Evolutionary conservation across 1,140 invertebrate genomes (phyloP), one percentile per base, ranked within the genome.

Genomic region (Halesus radiatus): DNA sequence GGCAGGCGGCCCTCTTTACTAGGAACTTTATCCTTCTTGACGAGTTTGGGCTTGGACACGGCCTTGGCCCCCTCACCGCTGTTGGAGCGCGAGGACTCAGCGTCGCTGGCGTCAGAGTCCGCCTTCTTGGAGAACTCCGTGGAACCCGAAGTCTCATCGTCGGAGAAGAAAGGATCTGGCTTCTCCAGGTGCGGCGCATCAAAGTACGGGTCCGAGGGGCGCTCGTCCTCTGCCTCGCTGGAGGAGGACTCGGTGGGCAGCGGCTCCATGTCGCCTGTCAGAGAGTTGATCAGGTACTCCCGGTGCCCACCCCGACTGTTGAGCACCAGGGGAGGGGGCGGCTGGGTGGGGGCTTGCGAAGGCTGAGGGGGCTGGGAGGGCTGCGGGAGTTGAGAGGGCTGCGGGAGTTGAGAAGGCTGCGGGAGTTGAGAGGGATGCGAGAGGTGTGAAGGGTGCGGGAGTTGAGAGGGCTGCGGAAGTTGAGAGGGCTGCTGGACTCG

Each of bases 231-330:
- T n/a, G 85, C 83, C 75, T 90, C 89, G 76, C 86, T 87, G 16
- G 90, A 90, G 80, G 88, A 89, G 62, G 91, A 91, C 81, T 95
- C 94, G 82, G 91, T 94, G 4, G 92, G 92, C 91, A 95, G 93
- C 1, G 94, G 94, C 86, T 97, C 96, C 84, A 98, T 87, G 82
- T 95, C 93, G 15, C 96, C 96, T 5, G 96, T 97, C 80, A 96
- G 90, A 4, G 96, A 96, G 90, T 97, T 98, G 45, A 97, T 95
- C 3, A 97, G 91, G 89, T 95, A 95, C 85, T 95, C 93, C 62
- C 93, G 90, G 75, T 92, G 90, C 84, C 93, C 92, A 1, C 90
- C 91, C 18, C 87, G 86, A 4, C 89, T 90, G 3, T 91, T 91
- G 15, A 87, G 76, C 52, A 81, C 50, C 20, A 16, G 80, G 66